Evolutionary conservation across 2,113 vertebrate genomes (phyloP), one percentile per base, ranked within the genome.

Genomic region (Forbesichthys papilliferus): DNA sequence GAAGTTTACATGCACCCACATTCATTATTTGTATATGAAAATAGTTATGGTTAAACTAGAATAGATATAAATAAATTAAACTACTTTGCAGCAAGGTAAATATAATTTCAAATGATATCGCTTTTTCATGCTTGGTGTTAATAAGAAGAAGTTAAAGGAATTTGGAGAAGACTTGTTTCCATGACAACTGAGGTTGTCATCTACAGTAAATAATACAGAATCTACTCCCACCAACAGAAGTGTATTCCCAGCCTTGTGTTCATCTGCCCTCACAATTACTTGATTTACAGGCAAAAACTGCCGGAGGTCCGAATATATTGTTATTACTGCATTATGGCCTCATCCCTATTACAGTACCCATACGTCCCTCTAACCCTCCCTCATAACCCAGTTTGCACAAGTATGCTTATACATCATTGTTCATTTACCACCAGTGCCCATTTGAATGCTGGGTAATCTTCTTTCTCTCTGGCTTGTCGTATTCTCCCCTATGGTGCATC

Each of bases 111-210:
- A 13, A 52, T 11, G 46, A 14, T 55, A 4, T 16, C 36, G 42
- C 6, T 14, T 46, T 11, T 20, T 11, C 49, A 20, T 52, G 54
- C 73, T 48, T 49, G 11, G 51, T 59, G 80, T 52, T 18, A 56
- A 33, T 69, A 68, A 68, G 74, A 74, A 74, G 65, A 84, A 77
- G 27, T 70, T 60, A 36, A 7, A 14, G 20, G 47, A 52, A 7
- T 52, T 52, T 11, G 18, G 56, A 69, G 10, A 73, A 83, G 56
- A 73, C 70, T 57, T 82, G 88, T 92, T 89, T 88, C 89, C 88
- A 89, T 89, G 87, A 82, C 84, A 85, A 91, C 86, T 3, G 62
- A 80, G 74, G 71, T 75, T 71, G 72, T 82, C 75, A 83, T 87
- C 84, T 76, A 71, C 75, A 83, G 54, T 73, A 73, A 78, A 33